phyloP scores from a whole-genome alignment of 2,888 invertebrate genomes.

The Andrena bicolor region DNA sequence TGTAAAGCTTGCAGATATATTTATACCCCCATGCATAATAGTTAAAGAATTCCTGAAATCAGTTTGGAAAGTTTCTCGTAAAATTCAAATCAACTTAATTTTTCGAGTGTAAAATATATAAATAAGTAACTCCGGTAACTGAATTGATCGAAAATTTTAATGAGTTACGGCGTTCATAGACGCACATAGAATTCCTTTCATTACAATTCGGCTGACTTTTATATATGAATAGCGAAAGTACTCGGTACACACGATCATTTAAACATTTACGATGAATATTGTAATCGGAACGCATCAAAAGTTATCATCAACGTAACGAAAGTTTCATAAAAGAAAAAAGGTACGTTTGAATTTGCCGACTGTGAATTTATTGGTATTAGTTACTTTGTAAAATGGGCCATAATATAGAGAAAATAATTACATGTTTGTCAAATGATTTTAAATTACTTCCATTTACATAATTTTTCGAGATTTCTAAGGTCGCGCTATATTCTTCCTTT shows the following conservation, averaged over 20 bases:
- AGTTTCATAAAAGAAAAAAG: constrained; percentile 16
- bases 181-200: constrained; percentile 23
- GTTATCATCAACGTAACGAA: constrained; percentile 4
- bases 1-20: constrained; percentile 36
- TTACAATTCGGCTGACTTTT: constrained; percentile 25
- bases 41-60: constrained; percentile 24
- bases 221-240: constrained; percentile 43
- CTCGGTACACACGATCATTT: constrained; percentile 8
- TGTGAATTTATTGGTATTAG: constrained; percentile 18
- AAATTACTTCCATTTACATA: constrained; percentile 23
- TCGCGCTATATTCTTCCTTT: constrained; percentile 45
- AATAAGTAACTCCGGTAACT: constrained; percentile 14
- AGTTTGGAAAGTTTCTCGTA: constrained; percentile 13
- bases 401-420: constrained; percentile 14
- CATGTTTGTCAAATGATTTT: constrained; percentile 13
- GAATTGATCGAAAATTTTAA: constrained; percentile 2
- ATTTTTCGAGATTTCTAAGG: constrained; percentile 16
- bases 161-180: constrained; percentile 4
- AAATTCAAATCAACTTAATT: constrained; percentile 32
- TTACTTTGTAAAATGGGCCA: constrained; percentile 36
- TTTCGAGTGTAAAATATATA: background rate
- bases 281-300: constrained; percentile 1
- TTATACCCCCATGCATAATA: constrained; percentile 38
- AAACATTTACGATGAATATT: constrained; percentile 13
- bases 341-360: constrained; percentile 4